Evolutionary conservation across 2,888 invertebrate species (phyloP), one percentile per base, ranked within the genome.

Genomic region (Oscheius sp.): DNA sequence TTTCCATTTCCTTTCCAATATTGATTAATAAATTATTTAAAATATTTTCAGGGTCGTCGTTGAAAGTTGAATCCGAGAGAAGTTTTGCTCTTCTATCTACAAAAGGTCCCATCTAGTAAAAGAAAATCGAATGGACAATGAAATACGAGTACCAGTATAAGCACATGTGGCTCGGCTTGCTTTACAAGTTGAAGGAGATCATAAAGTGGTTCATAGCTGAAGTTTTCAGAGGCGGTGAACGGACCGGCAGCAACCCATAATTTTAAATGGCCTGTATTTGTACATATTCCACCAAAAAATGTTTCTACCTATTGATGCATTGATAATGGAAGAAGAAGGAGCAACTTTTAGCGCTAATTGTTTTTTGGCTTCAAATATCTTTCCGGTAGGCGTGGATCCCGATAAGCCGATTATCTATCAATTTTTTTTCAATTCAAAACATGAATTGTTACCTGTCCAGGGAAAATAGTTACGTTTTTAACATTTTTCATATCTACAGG

Each of bases 161-260:
- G 45, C 45, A 74, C 55, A 43, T 74, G 61, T 1, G 78, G 77
- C 35, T 75, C 64, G 3, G 78, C 70, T 3, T 55, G 18, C 0
- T 45, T 69, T 13, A 75, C 77, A 45, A 56, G 61, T 25, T 77
- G 77, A 9, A 80, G 68, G 35, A 80, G 58, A 53, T 77, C 77
- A 35, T 71, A 72, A 1, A 80, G 64, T 6, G 78, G 78, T 49
- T 78, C 77, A 18, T 76, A 80, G 18, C 69, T 72, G 52, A 77
- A 77, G 23, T 73, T 76, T 16, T 76, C 76, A 23, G 61, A 27
- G 1, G 73, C 59, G 0, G 80, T 78, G 46, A 74, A 80, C 2
- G 80, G 80, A 7, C 80, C 80, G 27, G 73, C 64, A 0, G 80
- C 78, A 13, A 72, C 63, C 76, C 76, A 77, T 35, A 80, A 75